Conservation (phyloP, 2,797 vertebrate species). For the Diplodus sargus region DNA sequence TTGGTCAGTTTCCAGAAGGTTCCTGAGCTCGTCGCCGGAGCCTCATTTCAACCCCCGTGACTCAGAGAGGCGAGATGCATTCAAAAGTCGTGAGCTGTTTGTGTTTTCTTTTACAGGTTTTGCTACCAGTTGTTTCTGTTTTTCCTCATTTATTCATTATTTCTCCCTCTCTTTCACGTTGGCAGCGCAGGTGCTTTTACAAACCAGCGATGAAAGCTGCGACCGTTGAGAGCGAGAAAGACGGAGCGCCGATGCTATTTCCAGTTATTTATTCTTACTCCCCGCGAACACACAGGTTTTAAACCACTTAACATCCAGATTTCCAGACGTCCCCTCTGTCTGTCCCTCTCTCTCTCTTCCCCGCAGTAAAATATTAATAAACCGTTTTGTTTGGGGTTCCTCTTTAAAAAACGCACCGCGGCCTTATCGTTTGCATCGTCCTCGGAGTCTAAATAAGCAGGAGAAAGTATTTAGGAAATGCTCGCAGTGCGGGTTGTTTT, state of each 20-base stretch:
- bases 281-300: slow-evolving; percentile 27
- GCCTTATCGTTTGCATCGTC: slow-evolving; percentile 36
- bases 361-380: slow-evolving; percentile 53
- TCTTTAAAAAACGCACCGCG: slow-evolving; percentile 25
- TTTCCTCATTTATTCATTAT: neutral
- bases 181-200: slow-evolving; percentile 36
- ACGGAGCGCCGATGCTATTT: slow-evolving; percentile 28
- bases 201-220: slow-evolving; percentile 27
- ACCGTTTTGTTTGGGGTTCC: slow-evolving; percentile 27
- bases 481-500: slow-evolving; percentile 41
- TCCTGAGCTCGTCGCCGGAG: slow-evolving; percentile 4
- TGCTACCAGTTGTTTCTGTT: slow-evolving; percentile 40
- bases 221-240: slow-evolving; percentile 12
- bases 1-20: slow-evolving; percentile 66
- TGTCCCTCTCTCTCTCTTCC: neutral
- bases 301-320: slow-evolving; percentile 30
- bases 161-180: slow-evolving; percentile 16
- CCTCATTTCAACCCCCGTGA: slow-evolving; percentile 13
- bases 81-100: neutral
- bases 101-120: neutral
- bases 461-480: slow-evolving; percentile 44
- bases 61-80: neutral
- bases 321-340: slow-evolving; percentile 22
- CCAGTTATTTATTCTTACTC: slow-evolving; percentile 47
- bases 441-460: slow-evolving; percentile 23